A percentile compares a stretch with the other conserved stretches of the same genome.
Conservation (phyloP, 2,888 invertebrate genomes). For the Erebia ligea region DNA sequence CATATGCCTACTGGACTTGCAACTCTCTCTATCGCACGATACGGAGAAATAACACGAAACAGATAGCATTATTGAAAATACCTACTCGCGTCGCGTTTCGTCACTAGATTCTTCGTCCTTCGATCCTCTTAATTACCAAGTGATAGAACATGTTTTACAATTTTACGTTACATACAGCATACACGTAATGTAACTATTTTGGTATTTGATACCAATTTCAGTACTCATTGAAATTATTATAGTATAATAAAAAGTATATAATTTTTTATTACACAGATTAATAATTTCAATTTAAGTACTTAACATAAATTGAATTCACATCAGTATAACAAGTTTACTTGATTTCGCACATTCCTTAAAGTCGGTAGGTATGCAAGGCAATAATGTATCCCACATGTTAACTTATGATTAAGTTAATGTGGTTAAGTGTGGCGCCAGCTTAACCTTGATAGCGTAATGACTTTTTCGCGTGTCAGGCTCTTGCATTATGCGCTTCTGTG, state of each 20-base stretch:
- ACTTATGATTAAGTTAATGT: not conserved
- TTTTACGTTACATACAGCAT: too few relatives aligned
- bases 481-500: constrained; percentile 12
- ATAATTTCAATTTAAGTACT: not conserved
- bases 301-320: not conserved
- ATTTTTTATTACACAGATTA: too few relatives aligned
- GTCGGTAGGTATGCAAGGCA: not conserved
- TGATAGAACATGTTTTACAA: constrained; percentile 7
- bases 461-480: constrained; percentile 29
- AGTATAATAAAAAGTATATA: too few relatives aligned
- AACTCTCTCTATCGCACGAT: too few relatives aligned
- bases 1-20: too few relatives aligned
- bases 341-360: constrained; percentile 4
- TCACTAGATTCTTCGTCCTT: not conserved
- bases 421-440: constrained; percentile 24
- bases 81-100: too few relatives aligned
- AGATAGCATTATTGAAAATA: too few relatives aligned
- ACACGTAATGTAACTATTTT: too few relatives aligned
- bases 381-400: constrained; percentile 1
- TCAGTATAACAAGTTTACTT: constrained; percentile 11
- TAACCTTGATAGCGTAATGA: constrained; percentile 21
- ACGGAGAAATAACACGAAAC: too few relatives aligned
- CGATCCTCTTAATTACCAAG: not conserved
- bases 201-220: not conserved
- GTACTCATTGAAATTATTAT: not conserved